A percentile compares a stretch with the other conserved stretches of the same genome.
These are phyloP conservation scores for Trogon melanurus DNA, from an alignment of 2,113 vertebrate genomes.

Conservation along the genomic window DNA sequence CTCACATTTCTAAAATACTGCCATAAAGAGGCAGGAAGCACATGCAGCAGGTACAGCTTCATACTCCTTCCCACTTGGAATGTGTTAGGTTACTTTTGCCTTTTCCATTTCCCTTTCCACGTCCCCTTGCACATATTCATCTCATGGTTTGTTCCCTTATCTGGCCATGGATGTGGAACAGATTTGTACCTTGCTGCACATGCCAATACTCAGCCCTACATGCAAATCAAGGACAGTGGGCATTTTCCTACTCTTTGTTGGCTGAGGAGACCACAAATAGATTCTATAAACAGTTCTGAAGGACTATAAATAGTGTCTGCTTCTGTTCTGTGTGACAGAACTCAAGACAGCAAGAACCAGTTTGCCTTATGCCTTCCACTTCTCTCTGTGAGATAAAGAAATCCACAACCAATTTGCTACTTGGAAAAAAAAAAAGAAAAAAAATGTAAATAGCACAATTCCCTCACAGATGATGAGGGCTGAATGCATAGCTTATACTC, in stretches of 20 bases:
- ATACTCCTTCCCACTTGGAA: not conserved
- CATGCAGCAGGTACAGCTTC: constrained; percentile 7
- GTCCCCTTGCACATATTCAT: not conserved
- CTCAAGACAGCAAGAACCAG: not conserved
- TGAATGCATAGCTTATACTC: constrained; percentile 21
- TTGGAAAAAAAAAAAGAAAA: not conserved
- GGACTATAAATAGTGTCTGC: not conserved
- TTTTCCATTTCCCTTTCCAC: constrained; percentile 25
- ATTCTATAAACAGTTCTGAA: not conserved
- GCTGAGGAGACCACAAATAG: not conserved
- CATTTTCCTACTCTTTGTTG: constrained; percentile 4
- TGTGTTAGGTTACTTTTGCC: constrained; percentile 25
- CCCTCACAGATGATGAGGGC: not conserved
- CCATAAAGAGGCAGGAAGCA: constrained; percentile 63
- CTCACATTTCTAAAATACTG: constrained; percentile 63
- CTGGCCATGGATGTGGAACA: not conserved
- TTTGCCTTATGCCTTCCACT: not conserved
- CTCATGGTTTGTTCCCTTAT: not conserved
- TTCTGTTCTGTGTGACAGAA: not conserved
- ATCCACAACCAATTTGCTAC: constrained; percentile 2
- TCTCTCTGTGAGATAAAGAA: not conserved
- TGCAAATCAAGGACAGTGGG: not conserved
- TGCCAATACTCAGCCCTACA: not conserved
- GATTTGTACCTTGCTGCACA: not conserved
- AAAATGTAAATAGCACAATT: not conserved